Evolutionary conservation across 1,140 invertebrate species (phyloP), one percentile per base, ranked within the genome.

Genomic region (Tetraneura akinire): DNA sequence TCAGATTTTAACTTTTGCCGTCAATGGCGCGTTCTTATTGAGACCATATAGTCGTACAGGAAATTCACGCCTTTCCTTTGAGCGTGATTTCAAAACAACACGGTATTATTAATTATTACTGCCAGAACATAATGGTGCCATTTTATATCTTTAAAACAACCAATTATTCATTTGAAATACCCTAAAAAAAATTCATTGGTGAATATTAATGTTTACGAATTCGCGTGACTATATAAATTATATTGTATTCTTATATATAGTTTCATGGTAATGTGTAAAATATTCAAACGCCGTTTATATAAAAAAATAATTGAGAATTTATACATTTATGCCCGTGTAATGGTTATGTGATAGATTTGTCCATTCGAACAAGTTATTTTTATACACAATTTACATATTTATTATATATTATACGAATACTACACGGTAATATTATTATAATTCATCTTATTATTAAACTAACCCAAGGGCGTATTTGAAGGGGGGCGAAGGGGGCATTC

Each of bases 1-100:
- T 78, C 74, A 47, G 74, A 78, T 78, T 47, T 45, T 37, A 78
- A 78, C 74, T 78, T 78, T 78, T 29, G 3, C 55, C 55, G 55
- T 78, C 55, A 62, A 78, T 78, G 55, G 55, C 32, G 53, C n/a
- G 32, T 60, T n/a, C n/a, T 29, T 29, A n/a, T n/a, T n/a, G n/a
- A n/a, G n/a, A 8, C 51, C 13, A 29, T 14, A 26, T 21, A 26
- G 23, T 53, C 29, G 18, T 32, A 55, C 29, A 62, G 55, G 74
- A 78, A 62, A 78, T 78, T 78, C 74, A 78, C 55, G 74, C 55
- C 74, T 78, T 62, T 78, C 14, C 37, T 37, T 51, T 32, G 21
- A 47, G 26, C 68, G 47, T 29, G 21, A 71, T 51, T 49, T 16
- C 23, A 23, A 49, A 70, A 70, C 45, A 29, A 51, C 68, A 11